Evolutionary conservation across 2,797 vertebrate species (phyloP).

Genomic region (Chelon labrosus): DNA sequence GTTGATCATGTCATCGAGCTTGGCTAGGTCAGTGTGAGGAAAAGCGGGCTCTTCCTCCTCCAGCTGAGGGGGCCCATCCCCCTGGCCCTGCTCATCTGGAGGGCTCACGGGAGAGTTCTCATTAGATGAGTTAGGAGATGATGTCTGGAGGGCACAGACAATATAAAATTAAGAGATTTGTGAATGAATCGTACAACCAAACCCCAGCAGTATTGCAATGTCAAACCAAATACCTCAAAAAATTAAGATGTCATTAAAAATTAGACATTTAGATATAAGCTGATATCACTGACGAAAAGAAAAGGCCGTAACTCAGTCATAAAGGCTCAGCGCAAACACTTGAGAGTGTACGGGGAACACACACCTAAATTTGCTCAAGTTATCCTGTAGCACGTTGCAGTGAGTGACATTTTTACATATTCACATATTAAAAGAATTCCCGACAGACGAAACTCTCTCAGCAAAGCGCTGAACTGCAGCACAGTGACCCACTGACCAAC

Average conservation of each 20-base stretch:
- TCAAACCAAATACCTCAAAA: neutral
- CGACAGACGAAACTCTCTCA: too few relatives aligned
- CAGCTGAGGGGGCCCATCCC: constrained; percentile 92
- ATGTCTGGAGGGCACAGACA: constrained; percentile 84
- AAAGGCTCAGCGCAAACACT: too few relatives aligned
- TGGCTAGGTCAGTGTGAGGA: constrained; percentile 98
- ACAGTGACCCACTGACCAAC: too few relatives aligned
- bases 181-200: neutral
- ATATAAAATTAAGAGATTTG: neutral
- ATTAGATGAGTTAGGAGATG: constrained; percentile 98
- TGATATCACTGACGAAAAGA: constrained; percentile 11
- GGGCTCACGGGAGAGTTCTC: constrained; percentile 99
- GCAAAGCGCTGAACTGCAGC: too few relatives aligned
- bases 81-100: constrained; percentile 94
- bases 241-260: too few relatives aligned
- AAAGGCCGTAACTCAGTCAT: neutral
- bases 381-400: too few relatives aligned
- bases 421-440: too few relatives aligned
- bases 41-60: constrained; percentile 99
- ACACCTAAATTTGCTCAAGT: too few relatives aligned
- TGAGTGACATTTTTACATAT: too few relatives aligned
- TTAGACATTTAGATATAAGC: too few relatives aligned
- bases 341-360: too few relatives aligned
- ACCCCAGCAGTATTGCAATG: neutral
- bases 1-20: constrained; percentile 99